Conservation (phyloP, 2,797 vertebrate species). For the Anguilla marmorata region DNA sequence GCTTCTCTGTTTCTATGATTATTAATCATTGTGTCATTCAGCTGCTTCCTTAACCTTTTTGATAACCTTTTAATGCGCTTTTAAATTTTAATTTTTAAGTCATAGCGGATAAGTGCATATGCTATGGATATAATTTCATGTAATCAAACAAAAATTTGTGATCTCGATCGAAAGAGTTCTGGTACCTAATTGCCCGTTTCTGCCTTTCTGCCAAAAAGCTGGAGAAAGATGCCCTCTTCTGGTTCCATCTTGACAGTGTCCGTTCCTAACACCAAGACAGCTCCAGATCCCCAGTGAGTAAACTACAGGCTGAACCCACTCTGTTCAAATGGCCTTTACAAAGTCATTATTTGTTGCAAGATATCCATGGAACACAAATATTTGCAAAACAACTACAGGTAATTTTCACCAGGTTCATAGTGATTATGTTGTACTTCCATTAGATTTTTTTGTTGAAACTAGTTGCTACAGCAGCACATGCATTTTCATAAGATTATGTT, state of each 20-base stretch:
- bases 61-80: neutral
- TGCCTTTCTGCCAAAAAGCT: slow-evolving; percentile 19
- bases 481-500: neutral
- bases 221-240: slow-evolving; percentile 34
- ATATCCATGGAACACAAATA: neutral
- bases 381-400: neutral
- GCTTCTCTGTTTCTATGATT: neutral
- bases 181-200: neutral
- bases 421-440: neutral
- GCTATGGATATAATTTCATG: neutral
- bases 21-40: neutral
- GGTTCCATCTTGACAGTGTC: slow-evolving; percentile 36
- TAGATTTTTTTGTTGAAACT: neutral
- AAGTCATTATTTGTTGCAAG: neutral
- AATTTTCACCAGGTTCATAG: neutral
- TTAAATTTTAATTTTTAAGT: neutral
- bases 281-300: slow-evolving; percentile 29
- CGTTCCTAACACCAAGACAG: slow-evolving; percentile 16
- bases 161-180: neutral
- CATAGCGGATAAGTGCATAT: neutral
- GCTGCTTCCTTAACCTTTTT: neutral
- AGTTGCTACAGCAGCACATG: neutral
- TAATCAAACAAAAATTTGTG: neutral
- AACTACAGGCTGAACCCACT: neutral
- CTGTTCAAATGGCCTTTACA: neutral